Evolutionary conservation across 2,113 vertebrate genomes (phyloP).

Genomic region (Leptodactylus fuscus): DNA sequence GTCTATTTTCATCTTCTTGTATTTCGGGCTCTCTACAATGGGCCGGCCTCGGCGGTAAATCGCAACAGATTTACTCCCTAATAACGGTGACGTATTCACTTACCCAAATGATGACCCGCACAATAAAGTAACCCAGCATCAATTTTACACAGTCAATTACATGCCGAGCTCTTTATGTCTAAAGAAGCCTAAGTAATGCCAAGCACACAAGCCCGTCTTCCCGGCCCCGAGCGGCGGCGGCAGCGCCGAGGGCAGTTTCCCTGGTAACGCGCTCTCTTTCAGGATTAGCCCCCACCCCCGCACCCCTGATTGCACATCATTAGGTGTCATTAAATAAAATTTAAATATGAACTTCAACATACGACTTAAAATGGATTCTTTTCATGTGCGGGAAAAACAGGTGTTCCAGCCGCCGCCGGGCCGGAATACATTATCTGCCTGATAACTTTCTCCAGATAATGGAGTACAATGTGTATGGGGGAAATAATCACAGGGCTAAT

Average conservation of each 20-base stretch:
- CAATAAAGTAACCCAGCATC: constrained; percentile 96
- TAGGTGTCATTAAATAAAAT: constrained; percentile 98
- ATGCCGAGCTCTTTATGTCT: constrained; percentile 85
- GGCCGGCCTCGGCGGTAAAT: constrained; percentile 82
- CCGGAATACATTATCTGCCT: constrained; percentile 31
- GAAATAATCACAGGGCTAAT: background rate
- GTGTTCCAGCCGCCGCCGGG: constrained; percentile 49
- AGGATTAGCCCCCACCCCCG: constrained; percentile 75
- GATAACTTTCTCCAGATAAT: constrained; percentile 2
- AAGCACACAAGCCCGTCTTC: constrained; percentile 83
- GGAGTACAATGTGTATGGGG: background rate
- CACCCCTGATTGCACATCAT: constrained; percentile 85
- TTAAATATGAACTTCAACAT: constrained; percentile 91
- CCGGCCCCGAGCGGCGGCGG: constrained; percentile 77
- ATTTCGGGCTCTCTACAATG: constrained; percentile 85
- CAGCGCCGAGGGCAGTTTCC: constrained; percentile 87
- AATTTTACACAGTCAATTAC: constrained; percentile 96
- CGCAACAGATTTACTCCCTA: constrained; percentile 91
- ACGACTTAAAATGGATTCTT: constrained; percentile 75
- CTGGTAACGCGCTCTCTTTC: constrained; percentile 85
- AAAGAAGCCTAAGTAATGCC: constrained; percentile 91
- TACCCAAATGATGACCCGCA: constrained; percentile 92
- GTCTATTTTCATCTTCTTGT: constrained; percentile 89
- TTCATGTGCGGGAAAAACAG: constrained; percentile 74
- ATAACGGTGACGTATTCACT: constrained; percentile 92